Evolutionary conservation across 2,888 invertebrate species (phyloP), one percentile per base, ranked within the genome.

Genomic region (Brenthis ino): DNA sequence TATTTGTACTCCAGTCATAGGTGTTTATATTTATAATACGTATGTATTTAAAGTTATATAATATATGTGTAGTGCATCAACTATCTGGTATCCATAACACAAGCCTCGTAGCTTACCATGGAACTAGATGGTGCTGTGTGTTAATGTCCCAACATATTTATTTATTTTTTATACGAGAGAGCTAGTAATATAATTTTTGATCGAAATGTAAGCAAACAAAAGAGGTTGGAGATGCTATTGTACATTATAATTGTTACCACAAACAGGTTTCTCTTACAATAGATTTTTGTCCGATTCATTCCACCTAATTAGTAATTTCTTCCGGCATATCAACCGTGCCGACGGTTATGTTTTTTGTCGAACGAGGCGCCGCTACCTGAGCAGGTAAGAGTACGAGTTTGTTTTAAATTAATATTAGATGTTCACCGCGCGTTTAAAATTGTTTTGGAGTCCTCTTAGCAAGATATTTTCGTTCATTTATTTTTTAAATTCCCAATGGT

Each of bases 271-370:
- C 63, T 13, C 61, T 66, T 66, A 57, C 43, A 51, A 57, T 68
- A 68, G 20, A 67, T 57, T 64, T 64, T 58, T n/a, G 60, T 50
- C 12, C 64, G 57, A 63, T 64, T 70, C 67, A 65, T 70, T 70
- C 57, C 70, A 65, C 57, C 65, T 70, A 72, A 72, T 72, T 72
- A 70, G 70, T 72, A 55, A 70, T 70, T 70, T 67, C 54, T 72
- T 71, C 65, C 53, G 63, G 63, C 63, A 65, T 58, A 53, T 53
- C 55, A 55, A 60, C 65, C 64, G 58, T 50, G 47, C 24, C 61
- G 56, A 28, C n/a, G 55, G 54, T 56, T 65, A 61, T 54, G 51
- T 57, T 70, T 65, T 57, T 61, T 69, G 68, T 71, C 50, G 24
- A 50, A 3, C 50, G 28, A 65, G 65, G 70, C 72, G 70, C 72